Evolutionary conservation across 2,888 invertebrate species (phyloP).

Genomic region (Lapara coniferarum): DNA sequence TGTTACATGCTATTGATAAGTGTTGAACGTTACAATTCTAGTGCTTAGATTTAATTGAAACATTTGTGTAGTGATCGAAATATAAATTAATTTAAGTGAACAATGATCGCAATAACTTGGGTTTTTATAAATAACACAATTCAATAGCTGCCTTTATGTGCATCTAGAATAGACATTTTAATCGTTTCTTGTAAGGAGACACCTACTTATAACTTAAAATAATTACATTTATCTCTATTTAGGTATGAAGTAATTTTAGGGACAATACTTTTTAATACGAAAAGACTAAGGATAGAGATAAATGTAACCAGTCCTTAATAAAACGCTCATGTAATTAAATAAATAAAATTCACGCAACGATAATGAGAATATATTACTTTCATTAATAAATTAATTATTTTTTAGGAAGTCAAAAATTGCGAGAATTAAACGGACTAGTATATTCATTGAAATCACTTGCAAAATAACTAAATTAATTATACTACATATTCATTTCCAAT

Average conservation of each 20-base stretch:
- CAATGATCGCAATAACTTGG: background rate
- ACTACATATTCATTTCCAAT: background rate
- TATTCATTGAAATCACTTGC: constrained; percentile 13
- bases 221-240: background rate
- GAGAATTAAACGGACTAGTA: constrained; percentile 17
- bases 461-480: constrained; percentile 9
- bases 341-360: background rate
- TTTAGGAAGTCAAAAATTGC: constrained; percentile 9
- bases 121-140: background rate
- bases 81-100: background rate
- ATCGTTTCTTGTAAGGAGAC: background rate
- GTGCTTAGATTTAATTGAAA: background rate
- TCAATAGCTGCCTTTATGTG: constrained; percentile 11
- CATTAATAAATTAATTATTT: background rate
- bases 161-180: background rate
- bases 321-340: background rate
- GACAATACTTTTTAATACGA: background rate
- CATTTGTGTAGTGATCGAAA: background rate
- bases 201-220: background rate
- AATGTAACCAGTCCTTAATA: constrained; percentile 1
- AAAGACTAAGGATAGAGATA: background rate
- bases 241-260: background rate
- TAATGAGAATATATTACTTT: constrained; percentile 9
- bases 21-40: background rate
- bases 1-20: constrained; percentile 7